phyloP scores from a whole-genome alignment of 2,113 vertebrate genomes.

The Anhinga anhinga region DNA sequence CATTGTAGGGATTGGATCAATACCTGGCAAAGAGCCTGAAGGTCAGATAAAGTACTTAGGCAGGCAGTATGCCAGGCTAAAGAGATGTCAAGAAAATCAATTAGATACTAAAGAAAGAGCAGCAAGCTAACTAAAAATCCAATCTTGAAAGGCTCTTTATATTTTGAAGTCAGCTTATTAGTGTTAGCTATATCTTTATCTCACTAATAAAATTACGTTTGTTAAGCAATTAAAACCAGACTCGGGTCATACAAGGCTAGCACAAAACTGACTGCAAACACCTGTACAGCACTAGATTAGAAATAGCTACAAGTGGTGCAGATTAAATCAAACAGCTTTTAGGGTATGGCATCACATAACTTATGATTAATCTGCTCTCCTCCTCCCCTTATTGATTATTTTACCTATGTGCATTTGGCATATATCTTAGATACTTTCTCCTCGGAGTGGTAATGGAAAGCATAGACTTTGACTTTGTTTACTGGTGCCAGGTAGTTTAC shows the following conservation, averaged over 20 bases:
- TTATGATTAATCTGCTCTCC: conserved; percentile 62
- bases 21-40: conserved; percentile 80
- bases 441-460: conserved; percentile 53
- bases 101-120: conserved; percentile 83
- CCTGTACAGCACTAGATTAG: conserved; percentile 37
- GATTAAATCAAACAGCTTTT: conserved; percentile 35
- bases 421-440: conserved; percentile 54
- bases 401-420: conserved; percentile 32
- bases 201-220: conserved; percentile 76
- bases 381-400: conserved; percentile 64
- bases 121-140: conserved; percentile 78
- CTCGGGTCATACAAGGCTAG: conserved; percentile 61
- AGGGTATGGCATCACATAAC: conserved; percentile 12
- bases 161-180: conserved; percentile 76
- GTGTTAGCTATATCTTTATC: conserved; percentile 74
- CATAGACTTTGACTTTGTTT: conserved; percentile 41
- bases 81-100: conserved; percentile 89
- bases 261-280: conserved; percentile 42
- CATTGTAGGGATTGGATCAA: conserved; percentile 74
- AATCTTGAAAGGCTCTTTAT: conserved; percentile 76
- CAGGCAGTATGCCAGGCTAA: conserved; percentile 84
- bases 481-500: conserved; percentile 64
- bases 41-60: conserved; percentile 89
- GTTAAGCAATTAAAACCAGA: conserved; percentile 77
- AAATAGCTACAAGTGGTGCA: background rate